Percentiles rank a stretch among this genome's conserved stretches.
phyloP scores from a whole-genome alignment of 2,888 invertebrate genomes.

The Myathropa florea region DNA sequence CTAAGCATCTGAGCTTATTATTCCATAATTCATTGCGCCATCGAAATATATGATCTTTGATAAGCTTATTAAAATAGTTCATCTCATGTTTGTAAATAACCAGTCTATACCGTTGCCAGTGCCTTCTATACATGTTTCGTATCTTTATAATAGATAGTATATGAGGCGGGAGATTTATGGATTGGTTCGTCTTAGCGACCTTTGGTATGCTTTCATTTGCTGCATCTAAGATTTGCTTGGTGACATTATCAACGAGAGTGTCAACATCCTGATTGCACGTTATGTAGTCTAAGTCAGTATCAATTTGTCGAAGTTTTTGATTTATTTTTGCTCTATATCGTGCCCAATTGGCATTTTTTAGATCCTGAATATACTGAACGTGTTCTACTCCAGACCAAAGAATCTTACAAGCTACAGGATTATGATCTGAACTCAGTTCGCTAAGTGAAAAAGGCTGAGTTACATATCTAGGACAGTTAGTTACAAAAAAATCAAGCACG shows the following conservation, averaged over 20 bases:
- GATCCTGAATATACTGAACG: neutral
- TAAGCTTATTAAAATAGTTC: neutral
- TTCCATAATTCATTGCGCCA: neutral
- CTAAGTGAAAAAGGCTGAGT: neutral
- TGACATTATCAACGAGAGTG: neutral
- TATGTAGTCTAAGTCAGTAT: neutral
- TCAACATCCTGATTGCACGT: constrained; percentile 1
- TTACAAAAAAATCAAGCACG: constrained; percentile 10
- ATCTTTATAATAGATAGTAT: neutral
- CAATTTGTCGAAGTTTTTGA: neutral
- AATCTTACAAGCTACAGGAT: constrained; percentile 10
- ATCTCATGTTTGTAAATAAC: neutral
- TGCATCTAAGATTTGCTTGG: neutral
- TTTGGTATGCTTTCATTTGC: neutral
- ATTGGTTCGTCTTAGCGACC: neutral
- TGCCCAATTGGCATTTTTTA: constrained; percentile 15
- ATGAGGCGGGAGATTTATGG: neutral
- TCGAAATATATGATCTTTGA: neutral
- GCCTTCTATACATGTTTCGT: neutral
- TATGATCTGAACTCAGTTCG: constrained; percentile 13
- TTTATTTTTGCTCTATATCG: neutral
- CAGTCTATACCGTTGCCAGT: neutral
- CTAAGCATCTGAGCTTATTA: neutral
- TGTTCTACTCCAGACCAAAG: too few relatives aligned
- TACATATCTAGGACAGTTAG: neutral